phyloP scores from a whole-genome alignment of 2,888 invertebrate species.

The Mythimna ferrago region DNA sequence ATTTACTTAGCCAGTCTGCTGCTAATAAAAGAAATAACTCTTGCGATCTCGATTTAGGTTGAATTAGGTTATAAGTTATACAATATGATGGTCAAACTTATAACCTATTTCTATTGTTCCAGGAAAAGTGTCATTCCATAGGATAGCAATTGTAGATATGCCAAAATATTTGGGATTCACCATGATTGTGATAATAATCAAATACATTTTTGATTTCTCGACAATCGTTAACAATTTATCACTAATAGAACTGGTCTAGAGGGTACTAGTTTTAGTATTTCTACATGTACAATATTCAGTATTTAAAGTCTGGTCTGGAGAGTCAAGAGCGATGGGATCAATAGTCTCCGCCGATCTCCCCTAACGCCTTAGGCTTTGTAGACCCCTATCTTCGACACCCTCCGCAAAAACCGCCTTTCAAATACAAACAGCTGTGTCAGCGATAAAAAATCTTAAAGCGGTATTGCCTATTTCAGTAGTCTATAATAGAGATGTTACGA shows the following conservation, averaged over 20 bases:
- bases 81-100: neutral
- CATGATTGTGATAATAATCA: neutral
- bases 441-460: conserved; percentile 10
- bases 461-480: conserved; percentile 3
- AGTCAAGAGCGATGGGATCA: conserved; percentile 49
- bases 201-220: neutral
- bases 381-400: conserved; percentile 48
- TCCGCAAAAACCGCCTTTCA: conserved; percentile 18
- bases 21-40: too few relatives aligned
- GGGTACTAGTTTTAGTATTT: neutral
- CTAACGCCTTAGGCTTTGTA: conserved; percentile 35
- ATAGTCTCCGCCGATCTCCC: conserved; percentile 40
- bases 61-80: neutral
- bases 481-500: neutral
- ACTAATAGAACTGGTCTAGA: too few relatives aligned
- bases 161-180: neutral
- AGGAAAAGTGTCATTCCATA: neutral
- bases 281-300: conserved; percentile 10
- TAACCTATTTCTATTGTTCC: too few relatives aligned
- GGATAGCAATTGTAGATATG: neutral
- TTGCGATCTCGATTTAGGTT: too few relatives aligned
- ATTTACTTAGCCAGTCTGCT: too few relatives aligned
- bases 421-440: conserved; percentile 19
- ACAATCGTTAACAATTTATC: neutral
- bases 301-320: conserved; percentile 31